Conservation (phyloP, 2,113 vertebrate genomes). For the Natator depressus region DNA sequence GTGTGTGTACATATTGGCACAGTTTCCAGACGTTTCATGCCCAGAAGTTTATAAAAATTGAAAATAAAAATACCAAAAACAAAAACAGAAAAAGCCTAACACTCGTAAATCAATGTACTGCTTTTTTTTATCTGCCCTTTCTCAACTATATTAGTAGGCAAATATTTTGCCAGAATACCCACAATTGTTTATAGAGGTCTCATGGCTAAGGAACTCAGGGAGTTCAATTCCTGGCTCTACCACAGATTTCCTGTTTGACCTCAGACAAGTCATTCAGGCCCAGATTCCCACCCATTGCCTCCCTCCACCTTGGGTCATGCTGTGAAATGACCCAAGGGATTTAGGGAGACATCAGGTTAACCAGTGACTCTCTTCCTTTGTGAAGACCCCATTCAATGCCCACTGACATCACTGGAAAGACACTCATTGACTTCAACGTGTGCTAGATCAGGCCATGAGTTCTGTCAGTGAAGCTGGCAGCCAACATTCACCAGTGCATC, state of each 20-base stretch:
- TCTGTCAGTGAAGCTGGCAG: background rate
- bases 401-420: background rate
- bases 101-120: background rate
- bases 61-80: background rate
- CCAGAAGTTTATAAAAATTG: background rate
- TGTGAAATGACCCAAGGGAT: background rate
- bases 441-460: background rate
- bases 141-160: background rate
- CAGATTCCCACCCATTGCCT: background rate
- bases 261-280: background rate
- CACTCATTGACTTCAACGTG: background rate
- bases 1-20: background rate
- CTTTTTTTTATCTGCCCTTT: conserved; percentile 3
- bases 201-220: background rate
- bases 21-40: background rate
- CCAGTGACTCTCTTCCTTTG: background rate
- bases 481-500: background rate
- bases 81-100: background rate
- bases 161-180: background rate
- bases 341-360: background rate
- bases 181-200: background rate
- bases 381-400: rapidly evolving
- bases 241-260: background rate
- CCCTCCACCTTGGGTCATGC: background rate
- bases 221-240: background rate